Percentiles rank a stretch among this genome's conserved stretches.
Conservation (phyloP, 2,888 invertebrate species). For the Myathropa florea region DNA sequence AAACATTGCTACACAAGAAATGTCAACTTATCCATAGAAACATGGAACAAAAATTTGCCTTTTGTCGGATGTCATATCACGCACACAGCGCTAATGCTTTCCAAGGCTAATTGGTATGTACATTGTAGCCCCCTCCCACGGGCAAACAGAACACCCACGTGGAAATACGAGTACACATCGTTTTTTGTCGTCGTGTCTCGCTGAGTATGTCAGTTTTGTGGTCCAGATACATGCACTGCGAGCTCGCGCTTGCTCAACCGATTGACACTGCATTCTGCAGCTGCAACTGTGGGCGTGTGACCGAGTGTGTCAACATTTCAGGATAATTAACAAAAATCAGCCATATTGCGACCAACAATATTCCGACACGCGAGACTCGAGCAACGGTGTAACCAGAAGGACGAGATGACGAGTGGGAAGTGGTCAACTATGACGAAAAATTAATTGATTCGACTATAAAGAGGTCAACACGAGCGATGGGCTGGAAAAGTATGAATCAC, state of each 20-base stretch:
- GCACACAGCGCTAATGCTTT: not conserved
- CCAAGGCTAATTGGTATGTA: not conserved
- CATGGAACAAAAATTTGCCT: not conserved
- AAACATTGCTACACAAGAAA: not conserved
- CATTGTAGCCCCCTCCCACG: not conserved
- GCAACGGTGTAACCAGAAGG: not conserved
- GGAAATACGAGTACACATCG: too few relatives aligned
- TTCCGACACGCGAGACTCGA: not conserved
- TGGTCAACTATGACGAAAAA: too few relatives aligned
- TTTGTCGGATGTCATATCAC: not conserved
- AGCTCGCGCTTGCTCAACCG: not conserved
- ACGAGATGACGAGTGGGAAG: not conserved
- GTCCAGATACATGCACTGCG: too few relatives aligned
- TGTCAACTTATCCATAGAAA: not conserved
- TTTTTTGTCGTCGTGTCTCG: not conserved
- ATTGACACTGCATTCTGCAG: not conserved
- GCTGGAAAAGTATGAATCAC: too few relatives aligned
- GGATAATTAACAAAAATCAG: not conserved
- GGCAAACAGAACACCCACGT: not conserved
- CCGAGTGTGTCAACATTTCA: conserved; percentile 3
- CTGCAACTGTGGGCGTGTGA: not conserved
- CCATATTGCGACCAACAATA: not conserved
- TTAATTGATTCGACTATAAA: not conserved
- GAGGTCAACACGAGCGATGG: not conserved
- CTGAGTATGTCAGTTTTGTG: not conserved